Conservation (phyloP, 2,113 vertebrate species). For the Gobiocypris rarus region DNA sequence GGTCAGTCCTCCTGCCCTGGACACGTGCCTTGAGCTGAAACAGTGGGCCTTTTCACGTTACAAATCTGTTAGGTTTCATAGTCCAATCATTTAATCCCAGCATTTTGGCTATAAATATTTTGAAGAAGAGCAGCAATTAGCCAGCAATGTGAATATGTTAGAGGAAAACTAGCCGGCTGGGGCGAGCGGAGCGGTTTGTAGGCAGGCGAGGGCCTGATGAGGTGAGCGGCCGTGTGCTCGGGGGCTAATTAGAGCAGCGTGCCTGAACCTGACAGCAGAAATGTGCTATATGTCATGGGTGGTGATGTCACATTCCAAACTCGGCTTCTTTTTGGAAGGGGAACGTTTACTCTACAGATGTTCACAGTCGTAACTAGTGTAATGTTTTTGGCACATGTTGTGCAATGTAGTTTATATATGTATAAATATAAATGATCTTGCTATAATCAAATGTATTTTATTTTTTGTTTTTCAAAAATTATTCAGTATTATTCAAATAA, state of each 20-base stretch:
- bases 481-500: no score
- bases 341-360: neutral
- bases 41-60: neutral
- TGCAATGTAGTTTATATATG: neutral
- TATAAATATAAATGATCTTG: no score
- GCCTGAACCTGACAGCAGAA: conserved; percentile 55
- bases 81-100: neutral
- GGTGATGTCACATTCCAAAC: conserved; percentile 34
- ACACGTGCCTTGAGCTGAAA: neutral
- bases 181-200: neutral
- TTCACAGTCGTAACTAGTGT: neutral
- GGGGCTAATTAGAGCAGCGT: conserved; percentile 30
- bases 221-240: neutral
- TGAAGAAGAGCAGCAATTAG: neutral
- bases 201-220: neutral
- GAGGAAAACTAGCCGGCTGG: neutral
- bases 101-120: neutral
- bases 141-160: neutral
- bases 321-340: neutral
- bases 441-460: no score
- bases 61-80: neutral
- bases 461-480: no score
- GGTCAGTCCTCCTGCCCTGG: neutral
- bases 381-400: neutral
- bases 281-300: conserved; percentile 42